Evolutionary conservation across 2,888 invertebrate species (phyloP), one percentile per base, ranked within the genome.

Genomic region (Scaptomyza polygonia): DNA sequence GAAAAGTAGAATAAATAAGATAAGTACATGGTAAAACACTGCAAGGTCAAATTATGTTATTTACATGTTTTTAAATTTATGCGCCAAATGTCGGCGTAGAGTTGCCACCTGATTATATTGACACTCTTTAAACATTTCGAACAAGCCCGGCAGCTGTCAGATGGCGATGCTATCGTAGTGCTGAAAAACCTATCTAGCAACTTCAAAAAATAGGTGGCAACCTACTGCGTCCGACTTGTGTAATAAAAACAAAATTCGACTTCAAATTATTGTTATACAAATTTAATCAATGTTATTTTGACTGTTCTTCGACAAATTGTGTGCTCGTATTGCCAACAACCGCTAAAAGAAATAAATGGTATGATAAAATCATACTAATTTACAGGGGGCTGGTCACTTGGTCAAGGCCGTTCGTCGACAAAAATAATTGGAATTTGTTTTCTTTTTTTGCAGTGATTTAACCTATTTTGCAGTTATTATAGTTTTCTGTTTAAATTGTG

Each of bases 231-330:
- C 51, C 29, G 62, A 62, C 82, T 79, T 86, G 86, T 86, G 86
- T 79, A 79, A 79, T 67, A 79, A 86, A 80, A 83, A 83, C 58
- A 67, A 71, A 32, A 67, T 67, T 69, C 56, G 52, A 57, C 54
- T 47, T 52, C 27, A 79, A 86, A 83, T 86, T 86, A 57, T 51
- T 55, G 80, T 68, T 55, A 16, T 16, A 25, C 52, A 78, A 73
- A 56, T 57, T 61, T 12, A 67, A 47, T 73, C 42, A 3, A 67
- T 72, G 85, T 78, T 59, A 62, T 67, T 49, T 55, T 30, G 29
- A 59, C n/a, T 44, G 9, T 36, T 40, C 39, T 36, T 59, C 49
- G 44, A 63, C 51, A 27, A 30, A 40, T 57, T 58, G 54, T 58
- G 54, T 59, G 67, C 67, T 63, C 54, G 36, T 53, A 44, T 27